A percentile compares a stretch with the other conserved stretches of the same genome.
phyloP scores from a whole-genome alignment of 2,113 vertebrate genomes.

The Mus spicilegus region DNA sequence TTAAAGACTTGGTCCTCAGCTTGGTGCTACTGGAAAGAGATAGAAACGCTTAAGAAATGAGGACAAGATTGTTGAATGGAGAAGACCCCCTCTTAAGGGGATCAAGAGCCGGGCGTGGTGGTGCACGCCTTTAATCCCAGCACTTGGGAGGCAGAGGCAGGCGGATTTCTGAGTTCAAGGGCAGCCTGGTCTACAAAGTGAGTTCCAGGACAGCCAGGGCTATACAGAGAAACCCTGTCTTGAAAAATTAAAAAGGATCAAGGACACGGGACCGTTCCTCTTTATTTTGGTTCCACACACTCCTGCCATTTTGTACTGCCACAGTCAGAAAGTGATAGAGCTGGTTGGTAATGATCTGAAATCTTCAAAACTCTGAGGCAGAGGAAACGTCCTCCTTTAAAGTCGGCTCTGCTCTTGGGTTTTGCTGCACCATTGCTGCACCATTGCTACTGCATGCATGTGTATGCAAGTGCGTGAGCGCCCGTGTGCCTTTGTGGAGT shows the following conservation, averaged over 20 bases:
- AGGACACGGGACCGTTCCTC: neutral
- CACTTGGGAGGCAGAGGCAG: too few relatives aligned
- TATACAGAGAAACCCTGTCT: too few relatives aligned
- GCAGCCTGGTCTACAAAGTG: too few relatives aligned
- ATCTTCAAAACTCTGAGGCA: neutral
- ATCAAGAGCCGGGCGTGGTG: neutral
- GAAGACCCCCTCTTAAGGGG: neutral
- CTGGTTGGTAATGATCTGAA: neutral
- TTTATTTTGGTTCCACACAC: too few relatives aligned
- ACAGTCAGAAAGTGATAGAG: neutral
- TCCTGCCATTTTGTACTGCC: neutral
- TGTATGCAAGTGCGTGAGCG: neutral
- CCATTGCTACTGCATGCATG: neutral
- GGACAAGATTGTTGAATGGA: neutral
- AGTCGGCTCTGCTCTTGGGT: too few relatives aligned
- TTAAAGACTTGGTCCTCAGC: too few relatives aligned
- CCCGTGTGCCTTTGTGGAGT: neutral
- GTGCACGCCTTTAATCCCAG: too few relatives aligned
- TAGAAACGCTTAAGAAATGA: neutral
- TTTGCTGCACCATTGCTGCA: neutral
- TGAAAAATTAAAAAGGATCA: neutral
- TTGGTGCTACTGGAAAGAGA: neutral
- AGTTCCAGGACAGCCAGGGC: too few relatives aligned
- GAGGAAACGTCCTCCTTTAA: neutral
- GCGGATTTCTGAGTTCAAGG: too few relatives aligned